These are phyloP conservation scores for Pluvianellus socialis DNA, from an alignment of 2,113 vertebrate genomes.

Conservation along the genomic window DNA sequence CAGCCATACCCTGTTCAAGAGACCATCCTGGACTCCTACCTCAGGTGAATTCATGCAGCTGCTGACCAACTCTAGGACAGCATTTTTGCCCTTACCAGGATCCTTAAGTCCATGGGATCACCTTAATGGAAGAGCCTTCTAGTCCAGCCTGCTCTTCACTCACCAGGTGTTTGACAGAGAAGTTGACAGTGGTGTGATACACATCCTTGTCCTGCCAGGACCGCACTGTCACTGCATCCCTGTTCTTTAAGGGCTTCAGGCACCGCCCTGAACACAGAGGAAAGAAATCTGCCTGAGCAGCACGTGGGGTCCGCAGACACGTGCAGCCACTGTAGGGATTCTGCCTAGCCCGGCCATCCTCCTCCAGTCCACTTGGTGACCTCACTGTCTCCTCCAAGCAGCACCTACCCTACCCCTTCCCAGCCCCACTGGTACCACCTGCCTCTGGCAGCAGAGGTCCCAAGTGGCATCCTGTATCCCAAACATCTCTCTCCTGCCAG, in stretches of 20 bases:
- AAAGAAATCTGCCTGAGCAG: background rate
- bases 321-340: background rate
- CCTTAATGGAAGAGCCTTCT: background rate
- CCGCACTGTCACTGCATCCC: constrained; percentile 71
- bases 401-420: too few species aligned
- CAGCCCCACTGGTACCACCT: background rate
- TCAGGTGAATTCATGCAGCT: background rate
- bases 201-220: constrained; percentile 75
- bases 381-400: too few species aligned
- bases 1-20: background rate
- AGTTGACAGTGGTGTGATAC: constrained; percentile 76
- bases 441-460: background rate
- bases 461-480: background rate
- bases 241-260: constrained; percentile 74
- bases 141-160: background rate
- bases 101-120: too few species aligned
- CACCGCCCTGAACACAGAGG: constrained; percentile 67
- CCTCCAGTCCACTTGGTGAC: background rate
- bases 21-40: background rate
- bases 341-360: rapidly evolving
- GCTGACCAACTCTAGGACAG: background rate
- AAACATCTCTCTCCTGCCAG: background rate
- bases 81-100: too few species aligned
- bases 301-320: rapidly evolving
- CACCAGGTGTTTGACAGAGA: constrained; percentile 82